phyloP scores from a whole-genome alignment of 2,888 invertebrate genomes.

The Callyntrura sp. region DNA sequence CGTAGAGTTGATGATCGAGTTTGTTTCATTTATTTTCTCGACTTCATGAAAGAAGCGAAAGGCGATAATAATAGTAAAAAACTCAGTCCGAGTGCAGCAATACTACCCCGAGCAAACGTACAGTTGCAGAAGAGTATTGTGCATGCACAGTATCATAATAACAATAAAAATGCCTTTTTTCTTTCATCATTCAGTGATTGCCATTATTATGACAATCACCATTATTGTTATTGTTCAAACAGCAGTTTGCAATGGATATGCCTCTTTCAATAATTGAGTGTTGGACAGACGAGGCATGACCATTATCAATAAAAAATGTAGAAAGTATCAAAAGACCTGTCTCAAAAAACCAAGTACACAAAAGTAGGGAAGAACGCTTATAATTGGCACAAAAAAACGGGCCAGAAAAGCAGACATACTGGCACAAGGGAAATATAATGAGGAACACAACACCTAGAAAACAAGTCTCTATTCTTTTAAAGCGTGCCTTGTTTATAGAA shows the following conservation, averaged over 20 bases:
- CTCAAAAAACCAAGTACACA: neutral
- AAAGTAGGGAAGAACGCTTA: neutral
- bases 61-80: constrained; percentile 24
- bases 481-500: neutral
- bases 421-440: constrained; percentile 17
- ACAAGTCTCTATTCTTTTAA: constrained; percentile 23
- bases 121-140: neutral
- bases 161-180: constrained; percentile 17
- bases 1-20: neutral
- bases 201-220: constrained; percentile 66
- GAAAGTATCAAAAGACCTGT: too few species aligned
- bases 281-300: constrained; percentile 75
- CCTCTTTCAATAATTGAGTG: constrained; percentile 71
- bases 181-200: constrained; percentile 46
- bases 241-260: constrained; percentile 72
- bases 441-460: constrained; percentile 19
- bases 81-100: too few species aligned
- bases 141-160: neutral
- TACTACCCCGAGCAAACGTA: too few species aligned
- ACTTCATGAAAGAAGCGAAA: constrained; percentile 34
- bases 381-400: constrained; percentile 41
- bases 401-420: neutral
- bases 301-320: constrained; percentile 65
- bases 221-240: constrained; percentile 62
- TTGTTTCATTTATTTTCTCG: constrained; percentile 24